Evolutionary conservation across 2,113 vertebrate species (phyloP), one percentile per base, ranked within the genome.

Genomic region (Mobula hypostoma): DNA sequence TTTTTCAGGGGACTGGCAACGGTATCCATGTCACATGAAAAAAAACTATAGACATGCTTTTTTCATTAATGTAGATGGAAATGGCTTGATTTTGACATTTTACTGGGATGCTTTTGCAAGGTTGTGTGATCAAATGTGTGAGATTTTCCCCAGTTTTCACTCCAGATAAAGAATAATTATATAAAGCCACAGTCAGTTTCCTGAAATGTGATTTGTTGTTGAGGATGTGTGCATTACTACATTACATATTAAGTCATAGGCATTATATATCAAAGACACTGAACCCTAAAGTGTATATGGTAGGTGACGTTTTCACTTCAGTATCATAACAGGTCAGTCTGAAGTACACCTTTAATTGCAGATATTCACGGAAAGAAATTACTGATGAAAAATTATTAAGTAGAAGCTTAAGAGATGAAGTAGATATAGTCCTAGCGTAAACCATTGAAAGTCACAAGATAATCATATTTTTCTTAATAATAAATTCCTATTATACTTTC

Each of bases 101-200:
- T 96, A 97, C 97, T 96, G 96, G 97, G 97, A 97, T 97, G 97
- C 97, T 97, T 98, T 98, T 97, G 98, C 97, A 97, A 98, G 96
- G 96, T 96, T 96, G 95, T 96, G 94, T 79, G 96, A 97, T 97
- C 97, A 97, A 96, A 95, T 27, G 68, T 74, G 91, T 74, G 91
- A 56, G 68, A 48, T 95, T 96, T 96, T 97, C 96, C 95, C 95
- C 96, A 94, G 94, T 0, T 95, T 96, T 95, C 95, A 96, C 96
- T 96, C 94, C 95, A 95, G 95, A 96, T 94, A 95, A 95, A 96
- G 95, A 94, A 95, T 56, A 29, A 76, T 40, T 27, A 66, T 19
- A n/a, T 68, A 40, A 92, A 70, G 21, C 68, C 70, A 93, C 91
- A 74, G 70, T 27, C 40, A 14, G 68, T 93, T 93, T 93, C 48